These are phyloP conservation scores for Pedionomus torquatus DNA, from an alignment of 2,113 vertebrate genomes.

Conservation along the genomic window DNA sequence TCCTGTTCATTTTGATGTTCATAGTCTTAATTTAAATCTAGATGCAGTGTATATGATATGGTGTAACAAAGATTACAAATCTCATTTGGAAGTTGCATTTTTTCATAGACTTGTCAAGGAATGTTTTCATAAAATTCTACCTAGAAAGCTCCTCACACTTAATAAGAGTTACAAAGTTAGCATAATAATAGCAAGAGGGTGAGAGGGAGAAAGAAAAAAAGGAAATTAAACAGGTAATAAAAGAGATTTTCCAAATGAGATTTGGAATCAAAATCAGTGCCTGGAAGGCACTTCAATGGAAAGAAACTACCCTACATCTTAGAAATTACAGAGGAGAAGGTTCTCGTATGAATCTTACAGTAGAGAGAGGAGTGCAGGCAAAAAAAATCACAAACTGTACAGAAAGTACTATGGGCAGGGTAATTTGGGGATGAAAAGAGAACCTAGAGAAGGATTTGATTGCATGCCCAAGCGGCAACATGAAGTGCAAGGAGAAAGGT, in stretches of 20 bases:
- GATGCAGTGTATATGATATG: neutral
- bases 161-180: neutral
- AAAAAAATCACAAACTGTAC: neutral
- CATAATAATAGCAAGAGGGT: neutral
- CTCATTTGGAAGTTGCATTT: neutral
- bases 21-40: constrained; percentile 34
- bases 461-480: neutral
- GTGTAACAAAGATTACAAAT: neutral
- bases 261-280: neutral
- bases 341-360: neutral
- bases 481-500: neutral
- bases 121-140: neutral
- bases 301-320: neutral
- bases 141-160: neutral
- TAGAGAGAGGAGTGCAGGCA: neutral
- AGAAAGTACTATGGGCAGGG: neutral
- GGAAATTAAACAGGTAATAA: constrained; percentile 47
- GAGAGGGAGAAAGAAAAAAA: neutral
- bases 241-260: neutral
- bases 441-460: neutral
- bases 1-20: constrained; percentile 32
- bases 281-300: neutral
- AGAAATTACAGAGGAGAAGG: neutral
- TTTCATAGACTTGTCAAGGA: neutral
- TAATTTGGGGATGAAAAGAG: neutral